Evolutionary conservation across 1,140 invertebrate species (phyloP).

Genomic region (Lordiphosa clarofinis): DNA sequence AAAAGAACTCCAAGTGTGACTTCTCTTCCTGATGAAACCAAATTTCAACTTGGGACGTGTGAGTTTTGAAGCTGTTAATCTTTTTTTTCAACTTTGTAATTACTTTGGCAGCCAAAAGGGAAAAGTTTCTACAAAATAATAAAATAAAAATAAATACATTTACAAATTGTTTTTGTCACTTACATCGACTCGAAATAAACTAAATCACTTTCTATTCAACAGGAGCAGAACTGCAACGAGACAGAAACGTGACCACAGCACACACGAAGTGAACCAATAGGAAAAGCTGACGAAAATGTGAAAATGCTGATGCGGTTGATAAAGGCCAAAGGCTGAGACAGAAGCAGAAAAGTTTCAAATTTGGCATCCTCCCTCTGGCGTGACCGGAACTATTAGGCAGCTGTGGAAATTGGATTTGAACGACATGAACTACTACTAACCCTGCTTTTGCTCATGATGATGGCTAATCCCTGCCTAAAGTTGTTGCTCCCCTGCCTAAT

Average conservation of each 20-base stretch:
- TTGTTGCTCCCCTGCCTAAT: slow-evolving; percentile 35
- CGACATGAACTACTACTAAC: slow-evolving; percentile 49
- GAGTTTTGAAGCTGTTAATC: slow-evolving; percentile 59
- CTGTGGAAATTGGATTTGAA: slow-evolving; percentile 67
- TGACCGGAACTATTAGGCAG: slow-evolving; percentile 49
- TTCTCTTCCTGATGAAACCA: background rate
- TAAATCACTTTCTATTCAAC: slow-evolving; percentile 74
- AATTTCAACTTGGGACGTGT: slow-evolving; percentile 4
- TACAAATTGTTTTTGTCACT: slow-evolving; percentile 59
- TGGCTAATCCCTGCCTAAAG: slow-evolving; percentile 8
- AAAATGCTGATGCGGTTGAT: slow-evolving; percentile 50
- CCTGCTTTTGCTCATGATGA: slow-evolving; percentile 11
- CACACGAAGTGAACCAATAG: slow-evolving; percentile 42
- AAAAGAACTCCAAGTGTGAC: slow-evolving; percentile 6
- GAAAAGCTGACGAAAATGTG: slow-evolving; percentile 48
- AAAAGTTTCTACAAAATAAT: slow-evolving; percentile 36
- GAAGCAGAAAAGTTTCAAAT: slow-evolving; percentile 54
- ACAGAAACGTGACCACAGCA: slow-evolving; percentile 6
- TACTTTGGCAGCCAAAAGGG: slow-evolving; percentile 46
- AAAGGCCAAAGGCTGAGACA: slow-evolving; percentile 14
- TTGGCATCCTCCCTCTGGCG: slow-evolving; percentile 3
- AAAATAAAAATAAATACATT: slow-evolving; percentile 18
- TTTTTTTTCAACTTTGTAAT: slow-evolving; percentile 52
- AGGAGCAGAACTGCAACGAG: slow-evolving; percentile 35
- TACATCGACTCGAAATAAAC: slow-evolving; percentile 20